Evolutionary conservation across 2,888 invertebrate genomes (phyloP), one percentile per base, ranked within the genome.

Genomic region (Ditula angustiorana): DNA sequence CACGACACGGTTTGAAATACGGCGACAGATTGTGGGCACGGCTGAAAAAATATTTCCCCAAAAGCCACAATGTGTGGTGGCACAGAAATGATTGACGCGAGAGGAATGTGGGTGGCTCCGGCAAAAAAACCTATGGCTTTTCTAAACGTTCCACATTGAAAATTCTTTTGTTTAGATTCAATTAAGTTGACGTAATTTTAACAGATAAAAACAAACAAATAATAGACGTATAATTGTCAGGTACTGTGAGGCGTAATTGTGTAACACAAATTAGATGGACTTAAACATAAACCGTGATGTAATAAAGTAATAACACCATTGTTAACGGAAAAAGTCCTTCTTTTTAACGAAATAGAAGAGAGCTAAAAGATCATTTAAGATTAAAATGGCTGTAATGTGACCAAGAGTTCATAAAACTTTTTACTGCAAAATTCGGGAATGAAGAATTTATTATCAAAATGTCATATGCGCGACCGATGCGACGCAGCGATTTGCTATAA

Each of bases 1-100:
- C 63, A 46, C 23, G 57, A 63, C 41, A 21, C 33, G 19, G 41
- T 63, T 58, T 52, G 50, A 63, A 57, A 52, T 58, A 24, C 49
- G 33, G 44, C 13, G 19, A 44, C 41, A 50, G 33, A 41, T 57
- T 30, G 30, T 50, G 13, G 41, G 5, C 41, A 50, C 16, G 44
- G 30, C 50, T 41, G 30, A 56, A 49, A 37, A 52, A 33, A 30
- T 50, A 35, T 35, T 53, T 33, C 24, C 26, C 19, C 33, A 50
- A 33, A 58, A 52, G 19, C 24, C 50, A 50, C 50, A 49, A 57
- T 24, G 23, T 50, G 49, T 56, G 23, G 55, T n/a, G 23, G 26
- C 46, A 7, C 26, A 26, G 44, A 50, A 57, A 50, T 63, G 63
- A 63, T 50, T 50, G 57, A 63, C 50, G 50, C 50, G 63, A 13